These are phyloP conservation scores for Archilochus colubris DNA, from an alignment of 2,113 vertebrate genomes.

Conservation along the genomic window DNA sequence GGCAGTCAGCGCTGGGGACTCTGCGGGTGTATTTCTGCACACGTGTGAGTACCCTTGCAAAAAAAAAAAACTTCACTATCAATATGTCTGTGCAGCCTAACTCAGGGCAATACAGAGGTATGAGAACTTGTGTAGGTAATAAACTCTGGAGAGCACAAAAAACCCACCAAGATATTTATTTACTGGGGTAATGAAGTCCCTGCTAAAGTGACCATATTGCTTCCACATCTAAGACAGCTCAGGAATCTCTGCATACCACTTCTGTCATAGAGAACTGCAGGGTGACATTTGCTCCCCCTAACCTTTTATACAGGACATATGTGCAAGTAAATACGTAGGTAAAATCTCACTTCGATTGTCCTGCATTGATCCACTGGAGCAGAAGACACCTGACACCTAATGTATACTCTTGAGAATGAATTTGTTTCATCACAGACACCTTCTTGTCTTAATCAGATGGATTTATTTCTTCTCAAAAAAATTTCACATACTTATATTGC, in stretches of 20 bases:
- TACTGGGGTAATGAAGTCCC: background rate
- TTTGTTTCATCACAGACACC: background rate
- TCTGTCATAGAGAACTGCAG: background rate
- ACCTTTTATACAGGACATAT: background rate
- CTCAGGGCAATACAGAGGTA: background rate
- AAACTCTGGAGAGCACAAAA: background rate
- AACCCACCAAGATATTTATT: background rate
- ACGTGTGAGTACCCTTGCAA: background rate
- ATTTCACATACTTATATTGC: background rate
- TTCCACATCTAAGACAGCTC: background rate
- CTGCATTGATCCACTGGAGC: background rate
- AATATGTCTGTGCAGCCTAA: background rate
- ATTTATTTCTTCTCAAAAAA: background rate
- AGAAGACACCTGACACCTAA: background rate
- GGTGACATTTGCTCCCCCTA: background rate
- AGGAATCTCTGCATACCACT: background rate
- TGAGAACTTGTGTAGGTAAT: background rate
- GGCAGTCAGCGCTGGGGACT: rapidly evolving
- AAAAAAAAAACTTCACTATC: background rate
- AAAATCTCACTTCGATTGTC: background rate
- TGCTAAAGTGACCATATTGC: background rate
- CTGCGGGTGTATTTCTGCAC: rapidly evolving
- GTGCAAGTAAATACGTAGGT: background rate
- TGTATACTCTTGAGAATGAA: background rate
- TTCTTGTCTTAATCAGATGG: background rate